Evolutionary conservation across 2,888 invertebrate species (phyloP).

Genomic region (Stenchaetothrips biformis): DNA sequence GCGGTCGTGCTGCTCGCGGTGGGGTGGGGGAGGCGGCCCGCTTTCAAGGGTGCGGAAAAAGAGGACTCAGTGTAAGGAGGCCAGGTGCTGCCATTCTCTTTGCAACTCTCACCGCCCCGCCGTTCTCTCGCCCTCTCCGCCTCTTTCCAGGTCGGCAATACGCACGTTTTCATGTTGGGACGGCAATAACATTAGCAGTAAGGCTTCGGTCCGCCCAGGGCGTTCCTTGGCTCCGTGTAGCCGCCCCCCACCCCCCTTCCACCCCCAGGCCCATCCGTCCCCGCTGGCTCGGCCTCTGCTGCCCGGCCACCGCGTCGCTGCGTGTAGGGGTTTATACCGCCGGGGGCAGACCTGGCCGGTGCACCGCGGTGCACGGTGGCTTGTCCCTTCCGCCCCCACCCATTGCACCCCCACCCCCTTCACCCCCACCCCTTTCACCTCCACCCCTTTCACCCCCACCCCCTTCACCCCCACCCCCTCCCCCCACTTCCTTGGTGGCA

Average conservation of each 20-base stretch:
- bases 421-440: not conserved
- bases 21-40: not conserved
- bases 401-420: conserved; percentile 2
- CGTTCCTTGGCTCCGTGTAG: not conserved
- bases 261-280: not conserved
- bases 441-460: not conserved
- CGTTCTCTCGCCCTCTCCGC: not conserved
- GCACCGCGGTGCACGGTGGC: not conserved
- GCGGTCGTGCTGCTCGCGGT: not conserved
- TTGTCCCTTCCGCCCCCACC: not conserved
- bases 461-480: conserved; percentile 11
- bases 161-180: not conserved
- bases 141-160: not conserved
- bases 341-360: too few relatives aligned
- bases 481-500: conserved; percentile 6
- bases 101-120: not conserved
- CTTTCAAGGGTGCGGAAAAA: too few relatives aligned
- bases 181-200: not conserved
- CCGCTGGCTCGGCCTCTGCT: not conserved
- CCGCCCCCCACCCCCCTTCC: not conserved
- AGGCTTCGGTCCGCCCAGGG: not conserved
- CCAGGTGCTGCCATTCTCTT: not conserved
- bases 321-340: too few relatives aligned
- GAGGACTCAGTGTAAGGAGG: too few relatives aligned
- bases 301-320: not conserved